Percentiles rank a stretch among this genome's conserved stretches.
Conservation (phyloP, 2,113 vertebrate species). For the Saiga tatarica region DNA sequence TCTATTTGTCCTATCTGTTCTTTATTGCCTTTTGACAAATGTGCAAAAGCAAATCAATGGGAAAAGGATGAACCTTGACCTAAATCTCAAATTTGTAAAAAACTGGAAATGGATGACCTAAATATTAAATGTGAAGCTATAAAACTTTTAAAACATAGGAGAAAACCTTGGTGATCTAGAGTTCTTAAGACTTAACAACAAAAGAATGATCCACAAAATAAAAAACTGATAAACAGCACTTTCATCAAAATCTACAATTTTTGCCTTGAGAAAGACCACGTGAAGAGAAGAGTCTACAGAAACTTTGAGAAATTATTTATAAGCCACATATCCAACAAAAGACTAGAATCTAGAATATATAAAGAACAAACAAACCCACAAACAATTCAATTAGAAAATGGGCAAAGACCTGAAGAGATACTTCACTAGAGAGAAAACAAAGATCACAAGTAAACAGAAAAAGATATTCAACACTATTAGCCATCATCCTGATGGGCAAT, state of each 20-base stretch:
- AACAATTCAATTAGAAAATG: background rate
- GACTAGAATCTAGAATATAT: background rate
- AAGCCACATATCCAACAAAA: background rate
- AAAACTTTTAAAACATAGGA: background rate
- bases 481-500: background rate
- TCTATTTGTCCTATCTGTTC: background rate
- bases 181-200: background rate
- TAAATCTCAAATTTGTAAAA: conserved; percentile 7
- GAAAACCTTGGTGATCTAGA: background rate
- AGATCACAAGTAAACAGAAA: background rate
- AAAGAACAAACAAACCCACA: background rate
- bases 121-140: background rate
- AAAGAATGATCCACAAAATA: background rate
- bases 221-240: background rate
- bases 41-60: background rate
- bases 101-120: background rate
- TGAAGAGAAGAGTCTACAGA: background rate
- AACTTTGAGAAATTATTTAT: background rate
- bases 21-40: background rate
- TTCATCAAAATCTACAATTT: background rate
- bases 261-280: background rate
- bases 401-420: background rate
- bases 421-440: background rate
- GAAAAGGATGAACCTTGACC: background rate
- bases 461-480: background rate